phyloP scores from a whole-genome alignment of 1,140 invertebrate genomes.

The Leguminivora glycinivorella region DNA sequence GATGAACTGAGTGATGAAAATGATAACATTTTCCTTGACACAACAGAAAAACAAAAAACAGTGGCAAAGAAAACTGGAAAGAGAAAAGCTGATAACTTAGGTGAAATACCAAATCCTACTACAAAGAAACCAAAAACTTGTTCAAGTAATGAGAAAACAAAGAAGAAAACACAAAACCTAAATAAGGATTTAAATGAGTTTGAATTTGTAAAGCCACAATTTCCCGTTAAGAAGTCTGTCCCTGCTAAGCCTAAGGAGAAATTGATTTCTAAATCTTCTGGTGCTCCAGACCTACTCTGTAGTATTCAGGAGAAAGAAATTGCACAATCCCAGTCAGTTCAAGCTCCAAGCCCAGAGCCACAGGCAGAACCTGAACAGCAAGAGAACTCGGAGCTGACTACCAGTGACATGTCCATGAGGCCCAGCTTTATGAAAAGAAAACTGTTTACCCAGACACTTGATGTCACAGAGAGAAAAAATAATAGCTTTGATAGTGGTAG shows the following conservation, averaged over 20 bases:
- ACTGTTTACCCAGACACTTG: constrained; percentile 66
- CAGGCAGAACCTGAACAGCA: constrained; percentile 32
- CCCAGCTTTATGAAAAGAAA: constrained; percentile 72
- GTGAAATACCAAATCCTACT: constrained; percentile 31
- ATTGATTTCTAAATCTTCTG: constrained; percentile 47
- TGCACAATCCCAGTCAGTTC: constrained; percentile 16
- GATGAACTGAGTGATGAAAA: constrained; percentile 3
- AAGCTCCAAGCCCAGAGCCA: constrained; percentile 28
- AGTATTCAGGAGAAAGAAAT: constrained; percentile 31
- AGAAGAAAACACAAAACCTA: constrained; percentile 32
- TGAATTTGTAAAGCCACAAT: constrained; percentile 57
- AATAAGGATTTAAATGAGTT: constrained; percentile 40
- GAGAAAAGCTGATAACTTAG: constrained; percentile 16
- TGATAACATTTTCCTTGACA: constrained; percentile 16
- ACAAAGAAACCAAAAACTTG: constrained; percentile 42
- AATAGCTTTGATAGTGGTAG: constrained; percentile 43
- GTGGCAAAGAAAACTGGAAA: neutral
- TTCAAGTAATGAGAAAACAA: constrained; percentile 31
- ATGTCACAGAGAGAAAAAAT: constrained; percentile 60
- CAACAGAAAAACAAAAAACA: constrained; percentile 1
- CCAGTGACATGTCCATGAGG: constrained; percentile 56
- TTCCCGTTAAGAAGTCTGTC: constrained; percentile 46
- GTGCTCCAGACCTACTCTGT: constrained; percentile 33
- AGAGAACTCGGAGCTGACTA: constrained; percentile 37
- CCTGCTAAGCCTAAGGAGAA: constrained; percentile 42